Base-by-base conservation (phyloP, 2,113 vertebrate genomes). In the Theropithecus gelada region DNA sequence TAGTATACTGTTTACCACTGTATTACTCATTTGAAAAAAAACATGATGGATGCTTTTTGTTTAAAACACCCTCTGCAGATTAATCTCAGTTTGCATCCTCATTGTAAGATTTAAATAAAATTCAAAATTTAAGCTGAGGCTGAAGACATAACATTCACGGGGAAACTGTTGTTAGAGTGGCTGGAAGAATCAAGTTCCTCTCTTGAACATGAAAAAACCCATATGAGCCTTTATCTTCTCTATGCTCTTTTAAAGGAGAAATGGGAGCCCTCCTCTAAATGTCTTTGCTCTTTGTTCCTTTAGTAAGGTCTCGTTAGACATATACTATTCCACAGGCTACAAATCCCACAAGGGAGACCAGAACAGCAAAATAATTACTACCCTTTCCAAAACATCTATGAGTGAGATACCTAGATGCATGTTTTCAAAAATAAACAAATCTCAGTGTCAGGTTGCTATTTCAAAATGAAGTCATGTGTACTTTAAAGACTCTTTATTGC, bases 151-250 rank as follows among this genome's bases (percentile, higher is more conserved):
- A 1, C 14, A 59, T 89, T 16, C 40, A 83, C 2, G 27, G 38
- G 73, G 16, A 84, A 87, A 35, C 27, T 48, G 25, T 76, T 0
- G 0, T 6, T 5, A 79, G 43, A 14, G n/a, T 23, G 27, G 11
- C 48, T 8, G 7, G 4, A 96, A 73, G 75, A 93, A 95, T 30
- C 16, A 72, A 59, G 6, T 16, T 55, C 23, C 16, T 72, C 87
- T 90, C 82, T 89, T 82, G 48, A 48, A 97, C 93, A 55, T 48
- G 66, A 97, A 96, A 94, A 66, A n/a, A 70, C 32, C n/a, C 89
- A 23, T 23, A 10, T 68, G 18, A 79, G 82, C 89, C 90, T 93
- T 97, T 92, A 90, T 83, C 55, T 68, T 61, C 81, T 76, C 17
- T 14, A 18, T 1, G 55, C 80, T 76, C 91, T 97, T 91, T 96